These are phyloP conservation scores for Campoletis raptor DNA, from an alignment of 2,888 invertebrate genomes.

Conservation along the genomic window DNA sequence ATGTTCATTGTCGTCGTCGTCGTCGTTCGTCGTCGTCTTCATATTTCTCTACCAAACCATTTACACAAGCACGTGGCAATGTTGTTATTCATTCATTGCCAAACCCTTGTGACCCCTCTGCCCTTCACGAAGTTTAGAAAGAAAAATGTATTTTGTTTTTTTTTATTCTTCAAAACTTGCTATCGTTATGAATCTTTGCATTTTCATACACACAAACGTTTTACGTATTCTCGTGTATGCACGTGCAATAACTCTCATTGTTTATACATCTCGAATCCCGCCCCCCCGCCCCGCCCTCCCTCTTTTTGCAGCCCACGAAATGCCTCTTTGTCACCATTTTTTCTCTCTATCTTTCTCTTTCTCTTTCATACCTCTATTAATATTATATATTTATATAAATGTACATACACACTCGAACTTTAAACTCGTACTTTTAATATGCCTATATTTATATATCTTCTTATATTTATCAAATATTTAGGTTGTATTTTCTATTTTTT, in stretches of 20 bases:
- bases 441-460: slow-evolving; percentile 66
- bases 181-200: slow-evolving; percentile 2
- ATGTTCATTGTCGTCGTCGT: slow-evolving; percentile 62
- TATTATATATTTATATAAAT: slow-evolving; percentile 65
- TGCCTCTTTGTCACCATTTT: slow-evolving; percentile 64
- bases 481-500: slow-evolving; percentile 60
- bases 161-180: background rate
- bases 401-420: slow-evolving; percentile 60
- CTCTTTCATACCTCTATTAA: slow-evolving; percentile 53
- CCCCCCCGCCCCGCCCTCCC: slow-evolving; percentile 61
- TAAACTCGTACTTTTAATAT: slow-evolving; percentile 68
- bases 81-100: slow-evolving; percentile 8
- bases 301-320: slow-evolving; percentile 9
- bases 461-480: slow-evolving; percentile 71
- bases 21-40: slow-evolving; percentile 33
- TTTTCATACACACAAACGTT: slow-evolving; percentile 45
- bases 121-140: background rate
- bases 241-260: slow-evolving; percentile 66
- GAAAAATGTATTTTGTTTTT: slow-evolving; percentile 23
- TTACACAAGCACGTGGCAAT: slow-evolving; percentile 48
- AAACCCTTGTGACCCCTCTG: background rate
- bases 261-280: background rate
- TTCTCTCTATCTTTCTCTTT: slow-evolving; percentile 57
- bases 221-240: slow-evolving; percentile 51
- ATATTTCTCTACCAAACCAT: background rate